These are phyloP conservation scores for Lepisosteus oculatus DNA, from an alignment of 2,113 vertebrate species.

Conservation along the genomic window DNA sequence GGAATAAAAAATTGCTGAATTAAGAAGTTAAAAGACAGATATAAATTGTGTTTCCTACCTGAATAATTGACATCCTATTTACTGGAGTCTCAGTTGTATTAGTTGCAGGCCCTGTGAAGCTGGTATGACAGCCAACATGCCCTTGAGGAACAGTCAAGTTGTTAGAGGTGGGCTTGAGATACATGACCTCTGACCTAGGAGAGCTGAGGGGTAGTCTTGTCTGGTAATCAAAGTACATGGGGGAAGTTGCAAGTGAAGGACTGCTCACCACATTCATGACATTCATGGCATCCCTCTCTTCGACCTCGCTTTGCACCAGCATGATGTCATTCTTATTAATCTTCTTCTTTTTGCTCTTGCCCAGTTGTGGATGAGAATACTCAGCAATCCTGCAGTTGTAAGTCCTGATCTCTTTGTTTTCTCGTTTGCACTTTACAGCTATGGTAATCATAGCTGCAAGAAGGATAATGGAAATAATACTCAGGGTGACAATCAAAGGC, in stretches of 20 bases:
- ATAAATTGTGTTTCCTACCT: constrained; percentile 83
- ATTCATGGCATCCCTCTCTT: constrained; percentile 97
- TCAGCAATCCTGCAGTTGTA: constrained; percentile 98
- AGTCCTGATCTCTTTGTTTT: constrained; percentile 98
- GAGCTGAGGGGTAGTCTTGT: constrained; percentile 98
- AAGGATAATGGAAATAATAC: constrained; percentile 94
- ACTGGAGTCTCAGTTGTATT: constrained; percentile 90
- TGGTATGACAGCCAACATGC: constrained; percentile 96
- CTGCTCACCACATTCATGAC: constrained; percentile 99
- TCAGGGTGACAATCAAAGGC: constrained; percentile 92
- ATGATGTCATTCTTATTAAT: constrained; percentile 98
- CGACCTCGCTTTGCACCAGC: constrained; percentile 97
- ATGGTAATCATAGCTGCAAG: constrained; percentile 97
- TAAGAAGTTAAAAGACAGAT: constrained; percentile 29
- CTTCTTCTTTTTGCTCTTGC: constrained; percentile 96
- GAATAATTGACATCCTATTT: constrained; percentile 99
- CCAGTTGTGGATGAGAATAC: constrained; percentile 95
- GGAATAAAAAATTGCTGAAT: neutral
- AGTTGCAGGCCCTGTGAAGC: constrained; percentile 94
- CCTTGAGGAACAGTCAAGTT: constrained; percentile 97
- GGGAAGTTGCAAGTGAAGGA: constrained; percentile 96
- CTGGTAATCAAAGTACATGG: constrained; percentile 99
- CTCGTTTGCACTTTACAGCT: constrained; percentile 93
- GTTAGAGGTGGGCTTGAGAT: constrained; percentile 96
- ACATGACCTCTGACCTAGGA: constrained; percentile 98